phyloP scores from a whole-genome alignment of 2,888 invertebrate species.

The Plagiodera versicolora region DNA sequence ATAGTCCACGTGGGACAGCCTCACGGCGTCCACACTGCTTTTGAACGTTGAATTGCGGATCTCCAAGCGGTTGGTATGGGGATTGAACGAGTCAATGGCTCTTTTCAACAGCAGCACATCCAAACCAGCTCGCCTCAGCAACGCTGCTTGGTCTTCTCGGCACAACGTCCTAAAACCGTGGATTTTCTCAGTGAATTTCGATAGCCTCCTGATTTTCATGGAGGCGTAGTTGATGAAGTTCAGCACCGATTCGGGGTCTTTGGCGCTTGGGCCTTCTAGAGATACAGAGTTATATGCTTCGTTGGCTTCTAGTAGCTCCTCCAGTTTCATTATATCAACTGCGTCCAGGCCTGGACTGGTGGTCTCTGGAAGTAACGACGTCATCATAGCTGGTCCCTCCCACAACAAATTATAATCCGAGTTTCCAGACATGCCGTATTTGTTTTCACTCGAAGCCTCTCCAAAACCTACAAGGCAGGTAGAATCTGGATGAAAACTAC shows the following conservation, averaged over 20 bases:
- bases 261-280: conserved; percentile 72
- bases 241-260: conserved; percentile 70
- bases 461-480: no score
- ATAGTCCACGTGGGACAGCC: conserved; percentile 85
- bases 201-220: conserved; percentile 83
- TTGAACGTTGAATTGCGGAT: background rate
- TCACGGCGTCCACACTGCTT: conserved; percentile 69
- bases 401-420: no score
- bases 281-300: conserved; percentile 78
- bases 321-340: conserved; percentile 79
- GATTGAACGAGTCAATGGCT: conserved; percentile 84
- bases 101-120: conserved; percentile 95
- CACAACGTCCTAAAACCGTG: conserved; percentile 91
- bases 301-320: conserved; percentile 83
- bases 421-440: no score
- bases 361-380: no score
- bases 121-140: conserved; percentile 91
- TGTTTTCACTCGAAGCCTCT: no score
- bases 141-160: conserved; percentile 87
- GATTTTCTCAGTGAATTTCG: conserved; percentile 83
- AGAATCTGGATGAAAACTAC: no score
- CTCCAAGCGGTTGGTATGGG: conserved; percentile 71
- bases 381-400: no score
- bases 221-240: conserved; percentile 90
- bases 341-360: conserved; percentile 70